These are phyloP conservation scores for Monomorium pharaonis DNA, from an alignment of 1,140 invertebrate species.

Conservation along the genomic window DNA sequence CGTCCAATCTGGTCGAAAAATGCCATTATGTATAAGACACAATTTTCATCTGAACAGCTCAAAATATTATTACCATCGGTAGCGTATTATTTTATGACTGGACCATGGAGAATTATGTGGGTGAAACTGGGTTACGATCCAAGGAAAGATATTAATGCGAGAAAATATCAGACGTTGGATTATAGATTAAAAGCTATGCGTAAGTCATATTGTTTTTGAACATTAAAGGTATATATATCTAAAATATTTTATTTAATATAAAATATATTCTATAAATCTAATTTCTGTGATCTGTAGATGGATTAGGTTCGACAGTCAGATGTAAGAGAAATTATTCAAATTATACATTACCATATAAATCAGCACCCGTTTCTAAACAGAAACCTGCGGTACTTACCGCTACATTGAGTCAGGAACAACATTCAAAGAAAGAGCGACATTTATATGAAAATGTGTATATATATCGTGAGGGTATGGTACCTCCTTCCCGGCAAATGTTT, in stretches of 20 bases:
- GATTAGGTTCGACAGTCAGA: conserved; percentile 85
- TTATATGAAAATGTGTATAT: conserved; percentile 86
- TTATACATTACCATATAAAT: conserved; percentile 86
- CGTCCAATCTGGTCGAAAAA: conserved; percentile 94
- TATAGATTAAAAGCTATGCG: conserved; percentile 91
- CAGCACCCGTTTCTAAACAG: conserved; percentile 78
- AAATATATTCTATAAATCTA: conserved; percentile 15
- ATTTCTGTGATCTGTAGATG: conserved; percentile 78
- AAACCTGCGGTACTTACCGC: conserved; percentile 82
- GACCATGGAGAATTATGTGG: conserved; percentile 96
- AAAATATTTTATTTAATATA: conserved; percentile 2
- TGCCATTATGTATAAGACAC: conserved; percentile 89
- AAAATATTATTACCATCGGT: conserved; percentile 93
- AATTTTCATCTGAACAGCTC: conserved; percentile 87
- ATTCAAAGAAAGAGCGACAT: conserved; percentile 75
- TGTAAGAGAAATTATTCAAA: conserved; percentile 86
- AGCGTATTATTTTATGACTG: conserved; percentile 93
- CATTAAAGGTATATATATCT: conserved; percentile 14
- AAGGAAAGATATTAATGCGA: conserved; percentile 90
- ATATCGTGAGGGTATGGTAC: conserved; percentile 89
- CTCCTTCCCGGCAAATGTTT: conserved; percentile 92
- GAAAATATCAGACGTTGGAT: conserved; percentile 94
- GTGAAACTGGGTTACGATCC: conserved; percentile 95
- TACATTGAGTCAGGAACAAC: conserved; percentile 74
- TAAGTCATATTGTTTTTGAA: conserved; percentile 74